Evolutionary conservation across 2,888 invertebrate species (phyloP), one percentile per base, ranked within the genome.

Genomic region (Tetragnatha montana): DNA sequence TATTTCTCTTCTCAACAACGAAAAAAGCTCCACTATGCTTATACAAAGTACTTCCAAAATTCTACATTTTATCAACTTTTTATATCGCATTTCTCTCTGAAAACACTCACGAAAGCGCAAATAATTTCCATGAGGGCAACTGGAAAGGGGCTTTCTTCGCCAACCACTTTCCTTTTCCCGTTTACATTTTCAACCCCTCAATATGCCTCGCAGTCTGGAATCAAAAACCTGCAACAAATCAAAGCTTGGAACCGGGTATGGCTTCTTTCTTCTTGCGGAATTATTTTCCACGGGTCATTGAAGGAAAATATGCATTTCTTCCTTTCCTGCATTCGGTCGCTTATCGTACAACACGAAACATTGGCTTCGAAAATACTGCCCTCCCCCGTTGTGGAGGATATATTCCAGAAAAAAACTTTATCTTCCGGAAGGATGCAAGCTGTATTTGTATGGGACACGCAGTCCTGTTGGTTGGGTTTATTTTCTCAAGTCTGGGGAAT

Each of bases 271-370:
- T 10, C 60, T 60, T 12, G 14, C 60, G 17, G 60, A 60, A 60
- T 60, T 60, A 60, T 60, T 60, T 60, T 60, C 60, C 60, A 60
- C 60, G 60, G 60, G 60, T 60, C 60, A 60, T 60, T 60, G 60
- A 60, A 17, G 4, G 60, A 10, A 60, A 60, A 60, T 60, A 60
- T 60, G 60, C 60, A 60, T 60, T 35, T 60, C 60, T 12, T 60
- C 14, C 10, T 60, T 17, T 10, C 17, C 60, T 4, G 8, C 60
- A 60, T 17, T 4, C 10, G 60, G 60, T 60, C 17, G 60, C 60
- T 60, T 60, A 60, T 60, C 60, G 12, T 10, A 0, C 8, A 17
- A 6, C n/a, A n/a, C 14, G 60, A 60, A 60, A 60, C 60, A 60
- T 7, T 8, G 60, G 4, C 4, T 60, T 60, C 10, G 60, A 60